These are phyloP conservation scores for Hyppa rectilinea DNA, from an alignment of 2,888 invertebrate species.

Conservation along the genomic window DNA sequence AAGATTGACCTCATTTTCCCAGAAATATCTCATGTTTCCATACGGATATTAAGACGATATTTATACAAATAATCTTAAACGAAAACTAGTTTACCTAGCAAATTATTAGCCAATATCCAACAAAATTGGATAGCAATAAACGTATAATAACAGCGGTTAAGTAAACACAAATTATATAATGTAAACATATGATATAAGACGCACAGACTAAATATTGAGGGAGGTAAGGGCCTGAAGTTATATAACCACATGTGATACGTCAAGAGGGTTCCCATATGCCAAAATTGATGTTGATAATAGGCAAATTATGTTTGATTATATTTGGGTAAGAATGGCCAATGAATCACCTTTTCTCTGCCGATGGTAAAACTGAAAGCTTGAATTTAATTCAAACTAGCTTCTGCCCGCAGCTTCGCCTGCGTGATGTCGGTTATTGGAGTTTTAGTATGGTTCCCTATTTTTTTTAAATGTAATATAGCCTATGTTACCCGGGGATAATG, in stretches of 20 bases:
- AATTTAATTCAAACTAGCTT: no score
- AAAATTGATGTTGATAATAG: constrained; percentile 16
- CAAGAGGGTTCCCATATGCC: constrained; percentile 11
- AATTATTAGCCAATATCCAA: constrained; percentile 36
- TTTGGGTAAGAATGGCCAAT: not conserved
- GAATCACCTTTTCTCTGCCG: not conserved
- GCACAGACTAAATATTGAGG: constrained; percentile 11
- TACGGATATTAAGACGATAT: constrained; percentile 4
- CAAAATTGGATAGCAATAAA: constrained; percentile 49
- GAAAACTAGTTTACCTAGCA: constrained; percentile 38
- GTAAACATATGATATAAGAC: constrained; percentile 30
- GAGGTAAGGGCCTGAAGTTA: constrained; percentile 8
- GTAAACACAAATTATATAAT: constrained; percentile 44
- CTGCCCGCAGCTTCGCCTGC: no score
- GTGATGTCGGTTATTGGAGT: no score
- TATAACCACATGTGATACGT: constrained; percentile 5
- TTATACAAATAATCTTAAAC: constrained; percentile 17
- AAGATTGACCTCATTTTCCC: not conserved
- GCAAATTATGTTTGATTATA: constrained; percentile 3
- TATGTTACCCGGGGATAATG: no score
- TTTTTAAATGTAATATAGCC: no score
- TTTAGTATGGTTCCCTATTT: no score
- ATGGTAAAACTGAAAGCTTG: no score
- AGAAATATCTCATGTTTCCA: not conserved
- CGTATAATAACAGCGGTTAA: constrained; percentile 17